phyloP scores from a whole-genome alignment of 2,888 invertebrate species.

The Ecliptopera silaceata region DNA sequence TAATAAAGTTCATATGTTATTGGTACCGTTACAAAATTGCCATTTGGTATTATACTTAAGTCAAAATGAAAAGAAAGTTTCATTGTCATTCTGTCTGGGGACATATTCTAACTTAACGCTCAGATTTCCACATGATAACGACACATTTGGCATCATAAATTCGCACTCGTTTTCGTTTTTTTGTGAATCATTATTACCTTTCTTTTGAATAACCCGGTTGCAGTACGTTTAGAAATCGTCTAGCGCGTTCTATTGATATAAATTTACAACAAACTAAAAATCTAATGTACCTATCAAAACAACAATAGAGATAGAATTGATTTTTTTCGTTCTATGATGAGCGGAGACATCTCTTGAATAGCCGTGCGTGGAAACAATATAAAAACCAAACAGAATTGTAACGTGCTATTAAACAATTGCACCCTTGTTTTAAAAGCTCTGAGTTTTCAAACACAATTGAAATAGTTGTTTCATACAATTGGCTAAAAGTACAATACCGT shows the following conservation, averaged over 20 bases:
- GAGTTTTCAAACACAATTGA: conserved; percentile 52
- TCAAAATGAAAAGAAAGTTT: conserved; percentile 14
- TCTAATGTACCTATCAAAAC: neutral
- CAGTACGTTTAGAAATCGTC: conserved; percentile 24
- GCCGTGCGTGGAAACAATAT: conserved; percentile 1
- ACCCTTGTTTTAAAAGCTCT: conserved; percentile 54
- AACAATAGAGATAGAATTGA: conserved; percentile 1
- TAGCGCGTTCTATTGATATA: conserved; percentile 3
- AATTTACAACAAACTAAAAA: neutral
- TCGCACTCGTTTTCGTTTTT: conserved; percentile 30
- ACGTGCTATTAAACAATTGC: conserved; percentile 29
- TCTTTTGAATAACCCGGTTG: conserved; percentile 31
- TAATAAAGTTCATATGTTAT: too few species aligned
- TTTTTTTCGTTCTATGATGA: conserved; percentile 1
- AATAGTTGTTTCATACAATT: conserved; percentile 63
- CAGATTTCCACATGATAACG: conserved; percentile 40
- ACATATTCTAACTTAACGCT: conserved; percentile 27
- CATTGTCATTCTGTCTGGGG: conserved; percentile 36
- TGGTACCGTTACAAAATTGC: too few species aligned
- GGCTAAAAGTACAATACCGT: conserved; percentile 69
- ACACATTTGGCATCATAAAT: conserved; percentile 35
- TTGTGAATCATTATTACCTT: conserved; percentile 30
- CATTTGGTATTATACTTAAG: too few species aligned
- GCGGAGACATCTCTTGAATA: conserved; percentile 3
- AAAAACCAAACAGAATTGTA: neutral